phyloP scores from a whole-genome alignment of 1,140 invertebrate species.

The Apis laboriosa region DNA sequence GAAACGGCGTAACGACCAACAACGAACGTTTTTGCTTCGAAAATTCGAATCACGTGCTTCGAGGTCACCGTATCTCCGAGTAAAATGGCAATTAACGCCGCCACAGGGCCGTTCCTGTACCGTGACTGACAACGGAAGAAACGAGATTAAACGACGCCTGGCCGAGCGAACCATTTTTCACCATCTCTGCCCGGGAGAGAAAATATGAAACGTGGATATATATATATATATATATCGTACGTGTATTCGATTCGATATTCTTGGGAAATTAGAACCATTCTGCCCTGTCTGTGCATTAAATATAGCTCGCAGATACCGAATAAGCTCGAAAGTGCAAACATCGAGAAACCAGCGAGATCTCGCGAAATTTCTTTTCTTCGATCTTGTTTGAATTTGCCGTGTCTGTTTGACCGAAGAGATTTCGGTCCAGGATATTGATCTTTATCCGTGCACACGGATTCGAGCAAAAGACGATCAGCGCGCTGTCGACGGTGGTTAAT shows the following conservation, averaged over 20 bases:
- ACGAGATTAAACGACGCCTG: background rate
- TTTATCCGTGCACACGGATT: background rate
- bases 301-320: background rate
- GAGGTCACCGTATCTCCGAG: conserved; percentile 8
- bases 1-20: background rate
- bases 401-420: background rate
- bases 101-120: background rate
- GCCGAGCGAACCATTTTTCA: background rate
- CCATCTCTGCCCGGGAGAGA: too few relatives aligned
- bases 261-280: background rate
- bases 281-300: background rate
- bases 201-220: background rate
- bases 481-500: background rate
- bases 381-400: background rate
- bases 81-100: conserved; percentile 37
- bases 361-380: background rate
- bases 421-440: background rate
- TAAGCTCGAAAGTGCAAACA: background rate
- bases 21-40: background rate
- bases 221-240: background rate
- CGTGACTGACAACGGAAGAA: background rate
- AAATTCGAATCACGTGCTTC: conserved; percentile 27
- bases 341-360: too few relatives aligned
- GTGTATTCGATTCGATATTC: background rate
- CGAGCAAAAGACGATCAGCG: background rate